Conservation (phyloP, 1,140 invertebrate genomes). For the Scaptomyza graminum region DNA sequence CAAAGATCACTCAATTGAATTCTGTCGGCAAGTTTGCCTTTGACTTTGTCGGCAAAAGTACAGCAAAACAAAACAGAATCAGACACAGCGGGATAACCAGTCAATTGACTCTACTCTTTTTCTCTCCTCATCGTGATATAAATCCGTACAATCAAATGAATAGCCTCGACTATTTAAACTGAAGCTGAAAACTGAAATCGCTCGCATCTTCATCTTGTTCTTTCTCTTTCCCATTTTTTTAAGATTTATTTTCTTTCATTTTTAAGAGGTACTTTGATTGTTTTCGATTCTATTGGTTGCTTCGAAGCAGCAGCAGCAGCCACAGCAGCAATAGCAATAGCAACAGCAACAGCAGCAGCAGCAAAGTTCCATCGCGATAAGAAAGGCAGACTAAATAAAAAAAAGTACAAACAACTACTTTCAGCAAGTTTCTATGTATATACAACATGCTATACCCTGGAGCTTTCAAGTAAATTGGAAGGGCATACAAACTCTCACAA, state of each 20-base stretch:
- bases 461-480: slow-evolving; percentile 51
- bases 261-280: slow-evolving; percentile 45
- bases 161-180: slow-evolving; percentile 55
- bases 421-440: slow-evolving; percentile 37
- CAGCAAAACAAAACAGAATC: slow-evolving; percentile 16
- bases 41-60: slow-evolving; percentile 71
- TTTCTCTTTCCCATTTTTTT: slow-evolving; percentile 13
- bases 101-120: slow-evolving; percentile 14
- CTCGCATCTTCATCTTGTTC: background rate
- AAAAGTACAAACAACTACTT: slow-evolving; percentile 18
- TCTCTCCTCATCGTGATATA: slow-evolving; percentile 40
- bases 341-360: slow-evolving; percentile 59
- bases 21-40: slow-evolving; percentile 66
- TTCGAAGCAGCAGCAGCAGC: slow-evolving; percentile 27
- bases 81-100: slow-evolving; percentile 61
- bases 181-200: slow-evolving; percentile 53
- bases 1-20: slow-evolving; percentile 69
- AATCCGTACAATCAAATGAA: slow-evolving; percentile 59
- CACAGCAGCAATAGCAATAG: background rate
- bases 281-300: slow-evolving; percentile 66
- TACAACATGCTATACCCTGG: slow-evolving; percentile 47
- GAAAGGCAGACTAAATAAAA: slow-evolving; percentile 50
- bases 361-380: slow-evolving; percentile 79
- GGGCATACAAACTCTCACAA: slow-evolving; percentile 60
- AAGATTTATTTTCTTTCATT: slow-evolving; percentile 23